Conservation (phyloP, 2,888 invertebrate species). For the Xestia c-nigrum region DNA sequence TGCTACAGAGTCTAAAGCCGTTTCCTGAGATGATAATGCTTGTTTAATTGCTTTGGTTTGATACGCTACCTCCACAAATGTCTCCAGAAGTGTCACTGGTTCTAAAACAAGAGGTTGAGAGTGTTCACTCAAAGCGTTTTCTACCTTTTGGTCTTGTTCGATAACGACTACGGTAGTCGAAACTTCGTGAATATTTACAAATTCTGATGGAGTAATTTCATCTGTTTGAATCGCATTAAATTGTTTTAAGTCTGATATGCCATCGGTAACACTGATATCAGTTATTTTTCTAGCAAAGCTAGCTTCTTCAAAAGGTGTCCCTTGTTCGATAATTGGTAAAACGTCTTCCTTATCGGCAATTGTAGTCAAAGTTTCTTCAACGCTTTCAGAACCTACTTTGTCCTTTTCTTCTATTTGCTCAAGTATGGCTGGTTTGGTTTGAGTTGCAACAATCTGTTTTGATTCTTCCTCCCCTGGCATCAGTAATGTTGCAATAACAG, state of each 20-base stretch:
- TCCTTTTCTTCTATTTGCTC: constrained; percentile 24
- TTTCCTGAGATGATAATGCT: constrained; percentile 12
- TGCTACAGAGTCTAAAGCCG: neutral
- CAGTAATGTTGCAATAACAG: neutral
- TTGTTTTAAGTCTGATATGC: neutral
- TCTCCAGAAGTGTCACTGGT: constrained; percentile 12
- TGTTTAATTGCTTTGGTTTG: neutral
- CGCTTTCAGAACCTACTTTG: neutral
- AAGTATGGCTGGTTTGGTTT: neutral
- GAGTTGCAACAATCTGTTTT: neutral
- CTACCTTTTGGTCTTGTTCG: neutral
- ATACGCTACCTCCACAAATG: neutral
- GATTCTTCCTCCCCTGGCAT: neutral
- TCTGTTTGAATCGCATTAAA: neutral
- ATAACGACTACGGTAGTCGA: neutral
- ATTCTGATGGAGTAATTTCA: constrained; percentile 13
- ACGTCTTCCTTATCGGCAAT: constrained; percentile 21
- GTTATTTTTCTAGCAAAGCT: neutral
- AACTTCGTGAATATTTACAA: neutral
- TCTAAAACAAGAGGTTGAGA: constrained; percentile 12
- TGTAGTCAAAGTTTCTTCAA: neutral
- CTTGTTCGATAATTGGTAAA: constrained; percentile 20
- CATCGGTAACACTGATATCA: neutral
- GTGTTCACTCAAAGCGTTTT: neutral
- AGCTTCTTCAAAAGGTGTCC: neutral